Conservation (phyloP, 2,113 vertebrate genomes). For the Loxodonta africana region DNA sequence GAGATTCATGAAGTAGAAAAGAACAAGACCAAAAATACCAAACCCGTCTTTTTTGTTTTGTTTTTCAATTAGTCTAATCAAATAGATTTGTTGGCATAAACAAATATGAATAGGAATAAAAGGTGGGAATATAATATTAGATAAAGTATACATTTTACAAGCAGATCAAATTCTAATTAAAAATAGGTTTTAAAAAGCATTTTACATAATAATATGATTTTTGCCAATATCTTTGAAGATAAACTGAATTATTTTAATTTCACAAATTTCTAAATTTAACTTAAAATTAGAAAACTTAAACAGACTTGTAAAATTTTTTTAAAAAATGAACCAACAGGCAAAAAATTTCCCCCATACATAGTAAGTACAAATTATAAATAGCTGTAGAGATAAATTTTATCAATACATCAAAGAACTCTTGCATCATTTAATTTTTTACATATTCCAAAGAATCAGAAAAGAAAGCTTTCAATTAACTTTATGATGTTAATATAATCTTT, state of each 20-base stretch:
- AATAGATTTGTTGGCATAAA: not conserved
- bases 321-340: not conserved
- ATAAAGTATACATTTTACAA: not conserved
- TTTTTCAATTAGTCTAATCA: conserved; percentile 1
- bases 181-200: not conserved
- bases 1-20: not conserved
- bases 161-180: not conserved
- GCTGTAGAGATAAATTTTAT: not conserved
- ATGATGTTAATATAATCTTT: conserved; percentile 17
- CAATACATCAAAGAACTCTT: not conserved
- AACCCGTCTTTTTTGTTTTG: not conserved
- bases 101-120: not conserved
- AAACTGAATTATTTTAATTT: not conserved
- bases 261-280: conserved; percentile 6
- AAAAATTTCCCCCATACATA: not conserved
- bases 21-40: not conserved
- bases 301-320: not conserved
- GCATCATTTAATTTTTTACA: not conserved
- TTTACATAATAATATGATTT: not conserved
- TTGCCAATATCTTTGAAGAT: not conserved
- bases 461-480: not conserved
- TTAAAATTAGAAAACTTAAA: not conserved
- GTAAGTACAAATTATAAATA: not conserved
- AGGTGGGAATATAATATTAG: not conserved
- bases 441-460: not conserved